Conservation (phyloP, 2,888 invertebrate genomes). For the Ceraclea dissimilis region DNA sequence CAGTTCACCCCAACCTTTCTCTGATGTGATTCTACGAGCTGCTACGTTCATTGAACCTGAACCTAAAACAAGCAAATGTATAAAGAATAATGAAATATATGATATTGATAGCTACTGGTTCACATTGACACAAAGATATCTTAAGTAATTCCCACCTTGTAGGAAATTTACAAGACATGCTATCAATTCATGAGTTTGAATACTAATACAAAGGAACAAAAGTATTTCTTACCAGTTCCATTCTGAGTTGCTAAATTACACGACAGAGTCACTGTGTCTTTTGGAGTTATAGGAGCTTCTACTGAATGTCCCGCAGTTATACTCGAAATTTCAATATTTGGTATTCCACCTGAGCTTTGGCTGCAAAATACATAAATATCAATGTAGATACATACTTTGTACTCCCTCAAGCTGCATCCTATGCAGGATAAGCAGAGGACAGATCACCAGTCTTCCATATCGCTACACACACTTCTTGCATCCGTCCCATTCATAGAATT, state of each 20-base stretch:
- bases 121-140: too few relatives aligned
- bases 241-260: slow-evolving; percentile 81
- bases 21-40: slow-evolving; percentile 69
- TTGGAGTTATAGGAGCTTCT: slow-evolving; percentile 81
- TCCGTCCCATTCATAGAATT: too few relatives aligned
- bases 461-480: too few relatives aligned
- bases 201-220: too few relatives aligned
- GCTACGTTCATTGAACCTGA: slow-evolving; percentile 69
- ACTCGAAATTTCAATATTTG: slow-evolving; percentile 82
- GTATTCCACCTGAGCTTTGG: slow-evolving; percentile 50
- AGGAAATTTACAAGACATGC: not conserved
- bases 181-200: too few relatives aligned
- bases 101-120: too few relatives aligned
- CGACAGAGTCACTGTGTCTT: slow-evolving; percentile 77
- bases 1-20: slow-evolving; percentile 82
- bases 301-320: slow-evolving; percentile 91
- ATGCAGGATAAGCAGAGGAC: too few relatives aligned
- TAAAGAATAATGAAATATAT: not conserved
- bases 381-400: too few relatives aligned
- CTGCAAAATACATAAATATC: slow-evolving; percentile 29
- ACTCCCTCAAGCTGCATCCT: too few relatives aligned
- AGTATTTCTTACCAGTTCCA: slow-evolving; percentile 58
- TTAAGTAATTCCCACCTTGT: too few relatives aligned
- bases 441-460: too few relatives aligned
- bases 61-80: slow-evolving; percentile 41